These are phyloP conservation scores for Agapostemon virescens DNA, from an alignment of 2,888 invertebrate genomes.

Conservation along the genomic window DNA sequence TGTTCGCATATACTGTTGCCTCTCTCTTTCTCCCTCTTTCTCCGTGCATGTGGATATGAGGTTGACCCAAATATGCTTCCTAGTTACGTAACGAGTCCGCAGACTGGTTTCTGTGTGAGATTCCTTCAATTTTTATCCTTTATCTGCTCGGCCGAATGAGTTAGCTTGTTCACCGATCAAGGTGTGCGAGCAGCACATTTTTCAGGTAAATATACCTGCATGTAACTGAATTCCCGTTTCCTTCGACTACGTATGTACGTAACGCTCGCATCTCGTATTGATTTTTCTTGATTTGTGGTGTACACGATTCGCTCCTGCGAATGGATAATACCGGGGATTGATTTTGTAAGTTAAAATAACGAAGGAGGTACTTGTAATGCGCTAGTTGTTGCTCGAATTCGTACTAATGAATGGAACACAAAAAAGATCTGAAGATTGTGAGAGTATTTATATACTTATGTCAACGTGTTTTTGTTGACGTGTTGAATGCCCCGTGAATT, in stretches of 20 bases:
- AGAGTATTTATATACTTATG: too few relatives aligned
- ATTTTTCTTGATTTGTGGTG: neutral
- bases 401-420: too few relatives aligned
- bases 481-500: too few relatives aligned
- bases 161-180: neutral
- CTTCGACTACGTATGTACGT: neutral
- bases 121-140: conserved; percentile 18
- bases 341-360: neutral
- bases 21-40: neutral
- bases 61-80: conserved; percentile 17
- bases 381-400: too few relatives aligned
- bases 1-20: neutral
- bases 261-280: neutral
- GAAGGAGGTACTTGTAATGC: too few relatives aligned
- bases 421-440: too few relatives aligned
- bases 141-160: neutral
- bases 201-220: conserved; percentile 4
- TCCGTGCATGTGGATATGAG: neutral
- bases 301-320: neutral
- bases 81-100: conserved; percentile 14
- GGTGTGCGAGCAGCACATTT: neutral
- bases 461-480: too few relatives aligned
- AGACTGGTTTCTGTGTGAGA: neutral
- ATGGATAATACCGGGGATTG: neutral
- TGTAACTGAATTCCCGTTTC: neutral